Percentiles rank a stretch among this genome's conserved stretches.
Evolutionary conservation across 2,797 vertebrate genomes (phyloP).

Genomic region (Linurgus olivaceus): DNA sequence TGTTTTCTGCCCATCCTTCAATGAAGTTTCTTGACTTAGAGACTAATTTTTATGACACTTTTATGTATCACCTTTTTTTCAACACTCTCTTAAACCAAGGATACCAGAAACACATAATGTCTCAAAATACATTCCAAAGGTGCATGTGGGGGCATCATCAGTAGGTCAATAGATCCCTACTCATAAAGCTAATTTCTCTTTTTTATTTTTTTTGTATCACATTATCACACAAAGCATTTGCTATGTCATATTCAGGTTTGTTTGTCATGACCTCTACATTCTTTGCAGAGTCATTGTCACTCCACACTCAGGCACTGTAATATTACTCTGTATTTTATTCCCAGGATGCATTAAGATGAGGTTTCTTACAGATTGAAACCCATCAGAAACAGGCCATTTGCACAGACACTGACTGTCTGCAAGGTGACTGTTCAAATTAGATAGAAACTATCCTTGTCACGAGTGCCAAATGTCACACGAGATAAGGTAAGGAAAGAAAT

Average conservation of each 20-base stretch:
- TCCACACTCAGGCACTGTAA: not conserved
- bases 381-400: not conserved
- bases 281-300: not conserved
- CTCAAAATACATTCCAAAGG: not conserved
- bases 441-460: not conserved
- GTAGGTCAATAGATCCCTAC: not conserved
- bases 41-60: not conserved
- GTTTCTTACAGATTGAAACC: not conserved
- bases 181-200: not conserved
- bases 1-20: not conserved
- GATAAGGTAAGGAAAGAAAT: not conserved
- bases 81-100: not conserved
- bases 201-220: not conserved
- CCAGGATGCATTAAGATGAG: not conserved
- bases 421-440: not conserved
- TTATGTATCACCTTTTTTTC: not conserved
- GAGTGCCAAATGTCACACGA: accelerated
- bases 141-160: accelerated
- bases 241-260: not conserved
- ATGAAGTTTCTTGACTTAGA: not conserved
- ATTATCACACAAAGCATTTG: not conserved
- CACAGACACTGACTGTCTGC: not conserved
- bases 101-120: not conserved
- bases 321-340: not conserved
- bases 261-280: not conserved